A percentile compares a stretch with the other conserved stretches of the same genome.
These are phyloP conservation scores for Enteromius mattozi DNA, from an alignment of 2,797 vertebrate genomes.

Conservation along the genomic window DNA sequence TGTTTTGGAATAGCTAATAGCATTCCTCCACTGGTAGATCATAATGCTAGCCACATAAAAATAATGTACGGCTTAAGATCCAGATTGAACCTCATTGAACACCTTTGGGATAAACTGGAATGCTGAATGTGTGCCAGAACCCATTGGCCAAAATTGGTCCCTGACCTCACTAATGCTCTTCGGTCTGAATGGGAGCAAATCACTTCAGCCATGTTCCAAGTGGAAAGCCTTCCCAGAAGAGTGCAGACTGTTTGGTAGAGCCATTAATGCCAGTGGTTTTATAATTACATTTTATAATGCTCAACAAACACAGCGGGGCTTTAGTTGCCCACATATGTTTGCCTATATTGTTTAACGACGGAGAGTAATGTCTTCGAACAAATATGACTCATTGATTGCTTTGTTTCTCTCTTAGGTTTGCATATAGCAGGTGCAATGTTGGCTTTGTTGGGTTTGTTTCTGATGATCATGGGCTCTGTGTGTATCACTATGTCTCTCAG, in stretches of 20 bases:
- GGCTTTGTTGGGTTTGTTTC: conserved; percentile 82
- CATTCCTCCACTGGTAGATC: background rate
- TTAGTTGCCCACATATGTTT: background rate
- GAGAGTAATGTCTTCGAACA: background rate
- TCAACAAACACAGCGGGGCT: background rate
- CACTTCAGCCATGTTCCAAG: conserved; percentile 46
- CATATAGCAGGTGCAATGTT: conserved; percentile 83
- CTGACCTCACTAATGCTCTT: conserved; percentile 48
- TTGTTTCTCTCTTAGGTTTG: conserved; percentile 74
- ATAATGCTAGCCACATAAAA: background rate
- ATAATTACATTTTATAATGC: background rate
- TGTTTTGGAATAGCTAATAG: background rate
- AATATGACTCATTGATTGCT: background rate
- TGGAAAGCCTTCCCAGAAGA: conserved; percentile 38
- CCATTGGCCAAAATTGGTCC: conserved; percentile 24
- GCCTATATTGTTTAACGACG: background rate
- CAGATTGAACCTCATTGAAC: conserved; percentile 15
- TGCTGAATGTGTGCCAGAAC: conserved; percentile 26
- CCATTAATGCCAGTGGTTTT: conserved; percentile 1
- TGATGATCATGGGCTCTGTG: conserved; percentile 88
- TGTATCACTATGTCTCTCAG: conserved; percentile 88
- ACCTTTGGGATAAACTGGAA: conserved; percentile 26
- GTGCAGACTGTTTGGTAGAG: background rate
- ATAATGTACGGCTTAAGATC: background rate
- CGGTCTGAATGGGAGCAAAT: conserved; percentile 37